Base-by-base conservation (phyloP, 2,113 vertebrate species). In the Chaetura pelagica region DNA sequence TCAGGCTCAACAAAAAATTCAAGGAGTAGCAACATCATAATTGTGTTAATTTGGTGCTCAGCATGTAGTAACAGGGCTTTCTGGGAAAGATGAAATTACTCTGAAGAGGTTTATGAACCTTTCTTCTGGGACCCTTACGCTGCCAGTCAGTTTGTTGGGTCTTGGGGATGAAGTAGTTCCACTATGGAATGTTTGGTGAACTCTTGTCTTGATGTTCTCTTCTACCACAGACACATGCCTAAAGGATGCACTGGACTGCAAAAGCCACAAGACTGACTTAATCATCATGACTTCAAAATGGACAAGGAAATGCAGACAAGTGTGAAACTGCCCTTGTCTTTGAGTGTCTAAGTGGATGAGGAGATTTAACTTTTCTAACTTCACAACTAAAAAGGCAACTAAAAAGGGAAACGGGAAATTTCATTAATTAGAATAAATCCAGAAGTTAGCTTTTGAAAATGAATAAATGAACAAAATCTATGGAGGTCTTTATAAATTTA, bases 1-100 rank as follows among this genome's bases (percentile, higher is more conserved):
- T 85, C 7, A 6, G 21, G 27, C n/a, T 62, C 54, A 90, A 58
- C 5, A 35, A 73, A 91, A 67, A 40, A 52, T 27, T 75, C 23
- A 34, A 44, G 10, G 15, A 59, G 18, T 18, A 51, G 34, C 52
- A 95, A 58, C 30, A 46, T 5, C 5, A 10, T 2, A 30, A 7
- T 9, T 59, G 12, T 29, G 12, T 38, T 48, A 66, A 23, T 1
- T 4, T 0, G 0, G 32, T 17, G 14, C 29, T 58, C 3, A 83
- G 22, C 30, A 54, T 30, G 18, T 2, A 1, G 15, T 49, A 69
- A 16, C 19, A 69, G 16, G 19, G 4, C 22, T 79, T 52, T 75
- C 16, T 15, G 3, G 51, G 15, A n/a, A 54, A 69, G 15, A 51
- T 5, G 29, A 62, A 80, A 15, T 55, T 15, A 4, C 10, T 62